Evolutionary conservation across 2,888 invertebrate species (phyloP).

Genomic region (Uropetala carovei): DNA sequence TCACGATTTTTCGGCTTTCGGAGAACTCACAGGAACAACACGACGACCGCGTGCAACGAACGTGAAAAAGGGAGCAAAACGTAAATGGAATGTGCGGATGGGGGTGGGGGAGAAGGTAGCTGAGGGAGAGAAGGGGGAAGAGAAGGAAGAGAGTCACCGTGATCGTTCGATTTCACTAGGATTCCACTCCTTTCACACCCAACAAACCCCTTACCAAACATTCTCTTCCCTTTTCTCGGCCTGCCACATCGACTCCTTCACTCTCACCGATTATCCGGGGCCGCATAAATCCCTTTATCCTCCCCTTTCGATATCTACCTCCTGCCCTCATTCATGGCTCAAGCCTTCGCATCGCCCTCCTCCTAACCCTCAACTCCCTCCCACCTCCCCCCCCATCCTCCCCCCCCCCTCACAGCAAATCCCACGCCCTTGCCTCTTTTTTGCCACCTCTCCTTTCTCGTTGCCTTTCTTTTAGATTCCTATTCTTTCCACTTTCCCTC

Average conservation of each 20-base stretch:
- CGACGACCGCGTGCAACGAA: background rate
- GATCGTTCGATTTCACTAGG: conserved; percentile 38
- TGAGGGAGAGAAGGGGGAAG: too few relatives aligned
- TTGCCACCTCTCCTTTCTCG: background rate
- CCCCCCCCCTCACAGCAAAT: background rate
- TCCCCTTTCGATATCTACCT: background rate
- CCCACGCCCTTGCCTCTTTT: conserved; percentile 28
- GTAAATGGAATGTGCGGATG: background rate
- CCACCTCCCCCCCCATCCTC: background rate
- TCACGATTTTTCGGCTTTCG: conserved; percentile 43
- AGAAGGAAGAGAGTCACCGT: conserved; percentile 60
- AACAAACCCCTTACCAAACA: conserved; percentile 9
- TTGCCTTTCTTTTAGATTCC: background rate
- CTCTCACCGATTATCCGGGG: background rate
- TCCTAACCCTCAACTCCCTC: too few relatives aligned
- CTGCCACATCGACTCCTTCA: conserved; percentile 1
- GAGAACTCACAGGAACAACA: conserved; percentile 29
- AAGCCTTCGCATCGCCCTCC: too few relatives aligned
- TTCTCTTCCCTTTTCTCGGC: background rate
- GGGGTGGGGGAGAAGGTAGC: background rate
- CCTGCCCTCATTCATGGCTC: background rate
- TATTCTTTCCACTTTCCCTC: background rate
- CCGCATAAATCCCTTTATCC: background rate
- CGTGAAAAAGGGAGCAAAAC: background rate
- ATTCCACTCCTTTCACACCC: conserved; percentile 18